phyloP scores from a whole-genome alignment of 2,797 vertebrate species.

The Chrysocyon brachyurus region DNA sequence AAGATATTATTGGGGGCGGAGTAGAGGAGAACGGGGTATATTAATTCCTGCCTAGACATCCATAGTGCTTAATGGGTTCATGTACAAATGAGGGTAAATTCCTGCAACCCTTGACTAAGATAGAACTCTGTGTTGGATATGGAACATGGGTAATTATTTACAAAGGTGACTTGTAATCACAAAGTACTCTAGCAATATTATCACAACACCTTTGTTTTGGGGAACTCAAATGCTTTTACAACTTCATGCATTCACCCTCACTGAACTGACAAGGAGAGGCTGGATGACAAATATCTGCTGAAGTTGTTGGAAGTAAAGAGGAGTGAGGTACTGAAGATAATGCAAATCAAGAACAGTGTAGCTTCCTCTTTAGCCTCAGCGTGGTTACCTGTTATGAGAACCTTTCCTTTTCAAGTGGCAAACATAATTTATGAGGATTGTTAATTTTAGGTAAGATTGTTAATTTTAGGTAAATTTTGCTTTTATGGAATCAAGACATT shows the following conservation, averaged over 20 bases:
- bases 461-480: slow-evolving; percentile 45
- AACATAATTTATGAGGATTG: not conserved
- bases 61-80: not conserved
- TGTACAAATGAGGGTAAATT: slow-evolving; percentile 10
- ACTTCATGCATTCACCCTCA: slow-evolving; percentile 50
- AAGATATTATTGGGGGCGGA: not conserved
- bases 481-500: slow-evolving; percentile 18
- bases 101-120: not conserved
- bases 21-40: not conserved
- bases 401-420: slow-evolving; percentile 58
- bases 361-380: not conserved
- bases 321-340: not conserved
- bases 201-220: slow-evolving; percentile 21
- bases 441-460: not conserved
- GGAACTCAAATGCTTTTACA: slow-evolving; percentile 52
- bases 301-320: not conserved
- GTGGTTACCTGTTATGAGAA: not conserved
- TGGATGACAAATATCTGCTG: not conserved
- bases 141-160: slow-evolving; percentile 27
- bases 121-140: not conserved
- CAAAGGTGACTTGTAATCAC: slow-evolving; percentile 15
- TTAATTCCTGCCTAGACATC: slow-evolving; percentile 1
- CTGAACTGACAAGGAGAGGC: not conserved
- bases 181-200: slow-evolving; percentile 8
- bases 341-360: not conserved